These are phyloP conservation scores for Chiropotes sagulatus DNA, from an alignment of 2,797 vertebrate genomes.

Conservation along the genomic window DNA sequence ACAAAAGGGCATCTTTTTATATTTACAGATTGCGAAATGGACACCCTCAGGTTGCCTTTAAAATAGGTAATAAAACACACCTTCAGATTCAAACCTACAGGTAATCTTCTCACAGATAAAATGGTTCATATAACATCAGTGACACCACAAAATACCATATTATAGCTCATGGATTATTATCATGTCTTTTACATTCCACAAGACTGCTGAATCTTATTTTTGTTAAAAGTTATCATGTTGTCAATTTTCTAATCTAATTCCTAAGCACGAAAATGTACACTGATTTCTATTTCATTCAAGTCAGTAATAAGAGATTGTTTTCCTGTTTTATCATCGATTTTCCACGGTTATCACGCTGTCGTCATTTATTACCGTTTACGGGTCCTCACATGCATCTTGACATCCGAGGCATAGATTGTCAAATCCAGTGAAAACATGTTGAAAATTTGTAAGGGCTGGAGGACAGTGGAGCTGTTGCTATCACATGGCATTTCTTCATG, in stretches of 20 bases:
- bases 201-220: slow-evolving; percentile 70
- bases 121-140: slow-evolving; percentile 17
- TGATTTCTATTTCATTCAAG: slow-evolving; percentile 52
- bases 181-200: slow-evolving; percentile 15
- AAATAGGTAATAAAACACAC: slow-evolving; percentile 52
- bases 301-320: slow-evolving; percentile 64
- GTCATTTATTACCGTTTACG: slow-evolving; percentile 70
- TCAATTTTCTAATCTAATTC: slow-evolving; percentile 77
- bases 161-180: slow-evolving; percentile 12
- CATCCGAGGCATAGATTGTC: slow-evolving; percentile 40
- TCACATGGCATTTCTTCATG: accelerated
- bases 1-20: background rate
- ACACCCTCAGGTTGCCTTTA: slow-evolving; percentile 5
- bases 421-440: slow-evolving; percentile 41
- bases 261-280: slow-evolving; percentile 77
- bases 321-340: slow-evolving; percentile 74
- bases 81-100: slow-evolving; percentile 45
- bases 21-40: background rate
- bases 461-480: background rate
- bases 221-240: slow-evolving; percentile 71
- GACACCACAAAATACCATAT: slow-evolving; percentile 13
- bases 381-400: slow-evolving; percentile 46
- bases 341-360: background rate
- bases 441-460: slow-evolving; percentile 25
- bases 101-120: slow-evolving; percentile 54